Conservation (phyloP, 2,888 invertebrate genomes). For the Hetaerina titia region DNA sequence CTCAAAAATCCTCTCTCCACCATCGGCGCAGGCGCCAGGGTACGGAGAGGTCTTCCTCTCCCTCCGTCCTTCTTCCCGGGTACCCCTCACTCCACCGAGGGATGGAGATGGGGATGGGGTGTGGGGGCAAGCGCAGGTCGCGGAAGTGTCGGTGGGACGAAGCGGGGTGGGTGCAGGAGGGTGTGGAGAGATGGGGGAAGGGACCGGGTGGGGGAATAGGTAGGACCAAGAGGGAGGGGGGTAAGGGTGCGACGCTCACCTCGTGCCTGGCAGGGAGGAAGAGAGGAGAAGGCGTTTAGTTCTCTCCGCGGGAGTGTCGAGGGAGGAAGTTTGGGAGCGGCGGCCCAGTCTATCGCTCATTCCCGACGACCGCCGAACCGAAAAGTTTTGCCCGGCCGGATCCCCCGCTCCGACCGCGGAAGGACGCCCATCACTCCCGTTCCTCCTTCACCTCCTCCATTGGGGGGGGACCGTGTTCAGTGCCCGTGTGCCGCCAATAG, state of each 20-base stretch:
- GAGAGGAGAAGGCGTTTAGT: neutral
- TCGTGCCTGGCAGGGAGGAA: neutral
- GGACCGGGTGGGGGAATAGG: too few relatives aligned
- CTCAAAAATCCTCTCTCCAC: neutral
- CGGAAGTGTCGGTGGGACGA: neutral
- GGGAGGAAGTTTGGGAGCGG: neutral
- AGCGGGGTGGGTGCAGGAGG: neutral
- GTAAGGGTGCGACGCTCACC: neutral
- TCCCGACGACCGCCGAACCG: neutral
- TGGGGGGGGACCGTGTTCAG: neutral
- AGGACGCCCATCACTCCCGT: neutral
- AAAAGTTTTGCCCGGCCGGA: neutral
- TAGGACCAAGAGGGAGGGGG: neutral
- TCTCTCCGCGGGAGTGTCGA: neutral
- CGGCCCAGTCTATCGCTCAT: neutral
- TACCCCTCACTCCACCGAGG: neutral
- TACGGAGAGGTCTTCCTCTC: neutral
- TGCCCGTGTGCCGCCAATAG: neutral
- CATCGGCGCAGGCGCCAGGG: neutral
- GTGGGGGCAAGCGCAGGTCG: neutral
- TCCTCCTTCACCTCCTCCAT: neutral
- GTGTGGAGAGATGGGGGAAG: neutral
- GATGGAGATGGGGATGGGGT: neutral
- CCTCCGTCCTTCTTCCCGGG: neutral
- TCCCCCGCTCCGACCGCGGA: neutral